Evolutionary conservation across 2,113 vertebrate species (phyloP).

Genomic region (Scartelaos histophorus): DNA sequence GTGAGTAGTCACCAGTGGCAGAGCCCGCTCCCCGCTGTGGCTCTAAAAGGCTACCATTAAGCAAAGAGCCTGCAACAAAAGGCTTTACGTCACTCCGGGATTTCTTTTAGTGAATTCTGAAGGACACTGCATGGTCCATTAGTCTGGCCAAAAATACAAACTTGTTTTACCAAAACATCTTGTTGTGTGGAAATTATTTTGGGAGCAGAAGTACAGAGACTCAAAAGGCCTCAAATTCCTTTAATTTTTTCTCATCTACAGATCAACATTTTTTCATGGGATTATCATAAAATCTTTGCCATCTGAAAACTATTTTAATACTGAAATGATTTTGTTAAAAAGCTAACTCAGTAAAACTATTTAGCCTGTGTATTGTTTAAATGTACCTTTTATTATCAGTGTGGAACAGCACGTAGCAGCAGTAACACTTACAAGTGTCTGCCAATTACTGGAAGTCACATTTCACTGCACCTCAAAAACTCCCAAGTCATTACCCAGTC

Average conservation of each 20-base stretch:
- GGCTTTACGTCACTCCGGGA: conserved; percentile 6
- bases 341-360: no score
- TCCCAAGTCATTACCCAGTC: background rate
- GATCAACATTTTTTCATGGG: no score
- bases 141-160: background rate
- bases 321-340: no score
- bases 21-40: conserved; percentile 37
- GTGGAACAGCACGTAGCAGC: no score
- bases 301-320: no score
- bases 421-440: no score
- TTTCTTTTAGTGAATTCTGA: conserved; percentile 12
- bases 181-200: background rate
- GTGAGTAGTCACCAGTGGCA: conserved; percentile 56
- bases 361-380: no score
- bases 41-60: conserved; percentile 51
- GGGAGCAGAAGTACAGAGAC: background rate
- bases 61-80: conserved; percentile 26
- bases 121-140: conserved; percentile 12
- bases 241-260: background rate
- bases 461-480: no score
- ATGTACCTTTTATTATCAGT: no score
- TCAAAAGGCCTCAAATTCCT: background rate
- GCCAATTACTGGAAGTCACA: no score
- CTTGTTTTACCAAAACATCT: background rate
- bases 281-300: no score